Conservation (phyloP, 1,140 invertebrate genomes). For the Drosophila sulfurigaster region DNA sequence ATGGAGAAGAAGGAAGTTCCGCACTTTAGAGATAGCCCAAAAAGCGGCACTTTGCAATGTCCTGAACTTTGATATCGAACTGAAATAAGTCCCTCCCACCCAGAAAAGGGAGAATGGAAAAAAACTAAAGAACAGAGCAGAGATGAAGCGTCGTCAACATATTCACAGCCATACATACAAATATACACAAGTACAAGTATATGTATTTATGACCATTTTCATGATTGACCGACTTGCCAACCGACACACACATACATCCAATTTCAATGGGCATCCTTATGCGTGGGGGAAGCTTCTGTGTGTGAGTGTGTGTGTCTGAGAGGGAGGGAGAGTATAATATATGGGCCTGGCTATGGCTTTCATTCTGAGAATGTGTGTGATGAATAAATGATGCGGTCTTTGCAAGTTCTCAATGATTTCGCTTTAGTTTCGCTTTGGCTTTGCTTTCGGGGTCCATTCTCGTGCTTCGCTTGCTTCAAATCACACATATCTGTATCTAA, state of each 20-base stretch:
- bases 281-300: constrained; percentile 14
- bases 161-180: constrained; percentile 24
- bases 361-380: constrained; percentile 62
- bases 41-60: constrained; percentile 22
- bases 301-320: neutral
- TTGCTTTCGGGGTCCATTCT: constrained; percentile 1
- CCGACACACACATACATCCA: constrained; percentile 34
- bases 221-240: constrained; percentile 69
- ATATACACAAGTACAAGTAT: constrained; percentile 33
- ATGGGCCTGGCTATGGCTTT: constrained; percentile 47
- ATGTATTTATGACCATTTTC: constrained; percentile 75
- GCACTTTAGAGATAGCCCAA: constrained; percentile 39
- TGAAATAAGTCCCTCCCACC: constrained; percentile 20
- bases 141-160: neutral
- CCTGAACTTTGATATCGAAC: constrained; percentile 51
- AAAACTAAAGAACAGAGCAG: neutral
- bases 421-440: constrained; percentile 59
- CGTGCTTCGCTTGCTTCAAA: constrained; percentile 10
- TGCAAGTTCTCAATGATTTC: constrained; percentile 72
- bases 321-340: constrained; percentile 1
- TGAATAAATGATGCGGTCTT: constrained; percentile 77
- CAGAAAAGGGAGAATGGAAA: constrained; percentile 19
- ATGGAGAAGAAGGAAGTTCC: constrained; percentile 24
- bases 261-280: constrained; percentile 47
- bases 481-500: constrained; percentile 23